Evolutionary conservation across 2,797 vertebrate genomes (phyloP).

Genomic region (Urosaurus nigricauda): DNA sequence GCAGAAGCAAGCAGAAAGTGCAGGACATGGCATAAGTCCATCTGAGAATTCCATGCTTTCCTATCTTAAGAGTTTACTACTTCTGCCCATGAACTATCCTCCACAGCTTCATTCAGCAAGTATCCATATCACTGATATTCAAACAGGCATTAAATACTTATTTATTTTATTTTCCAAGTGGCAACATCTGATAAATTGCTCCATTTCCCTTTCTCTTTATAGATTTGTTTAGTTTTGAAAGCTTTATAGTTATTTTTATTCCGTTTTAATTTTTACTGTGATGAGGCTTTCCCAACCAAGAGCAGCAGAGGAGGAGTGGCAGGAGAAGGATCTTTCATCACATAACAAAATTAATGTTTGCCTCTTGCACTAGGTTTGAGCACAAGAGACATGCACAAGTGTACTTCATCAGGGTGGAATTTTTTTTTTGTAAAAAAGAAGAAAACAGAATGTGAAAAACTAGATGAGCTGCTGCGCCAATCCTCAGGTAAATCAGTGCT

Average conservation of each 20-base stretch:
- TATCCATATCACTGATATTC: background rate
- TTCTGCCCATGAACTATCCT: background rate
- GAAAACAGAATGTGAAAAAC: constrained; percentile 61
- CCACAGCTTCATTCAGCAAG: background rate
- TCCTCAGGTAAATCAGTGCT: constrained; percentile 75
- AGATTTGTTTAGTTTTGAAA: background rate
- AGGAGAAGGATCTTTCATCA: background rate
- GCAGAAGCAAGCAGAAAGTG: background rate
- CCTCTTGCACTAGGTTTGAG: constrained; percentile 63
- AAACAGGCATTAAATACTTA: background rate
- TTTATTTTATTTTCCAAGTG: background rate
- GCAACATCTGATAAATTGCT: background rate
- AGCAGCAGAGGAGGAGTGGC: background rate
- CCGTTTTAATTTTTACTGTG: background rate
- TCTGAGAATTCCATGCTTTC: background rate
- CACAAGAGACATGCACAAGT: constrained; percentile 52
- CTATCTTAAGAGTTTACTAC: background rate
- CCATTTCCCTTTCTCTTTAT: background rate
- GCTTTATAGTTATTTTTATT: background rate
- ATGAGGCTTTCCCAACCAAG: background rate
- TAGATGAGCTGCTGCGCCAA: constrained; percentile 61
- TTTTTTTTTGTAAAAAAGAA: constrained; percentile 42
- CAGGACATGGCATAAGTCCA: background rate
- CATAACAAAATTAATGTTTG: constrained; percentile 8
- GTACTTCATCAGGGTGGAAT: constrained; percentile 54